These are phyloP conservation scores for Pollenia amentaria DNA, from an alignment of 2,888 invertebrate species.

Conservation along the genomic window DNA sequence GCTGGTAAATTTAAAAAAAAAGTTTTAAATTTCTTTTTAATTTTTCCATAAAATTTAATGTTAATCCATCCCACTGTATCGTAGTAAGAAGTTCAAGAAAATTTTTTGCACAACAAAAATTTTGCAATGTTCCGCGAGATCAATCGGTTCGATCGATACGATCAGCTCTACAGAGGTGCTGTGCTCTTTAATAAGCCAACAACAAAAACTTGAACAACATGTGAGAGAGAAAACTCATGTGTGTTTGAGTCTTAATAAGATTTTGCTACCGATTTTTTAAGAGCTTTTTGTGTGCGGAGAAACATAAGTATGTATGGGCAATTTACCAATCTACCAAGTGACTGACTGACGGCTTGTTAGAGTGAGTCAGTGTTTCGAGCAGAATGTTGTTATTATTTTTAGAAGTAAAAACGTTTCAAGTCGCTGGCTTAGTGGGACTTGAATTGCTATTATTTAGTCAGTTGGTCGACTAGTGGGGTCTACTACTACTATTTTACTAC, in stretches of 20 bases:
- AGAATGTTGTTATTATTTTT: conserved; percentile 28
- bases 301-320: conserved; percentile 26
- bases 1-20: no score
- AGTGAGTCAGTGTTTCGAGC: conserved; percentile 32
- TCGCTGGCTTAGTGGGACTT: not conserved
- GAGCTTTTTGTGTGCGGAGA: conserved; percentile 34
- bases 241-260: not conserved
- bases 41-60: not conserved
- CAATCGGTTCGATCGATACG: conserved; percentile 14
- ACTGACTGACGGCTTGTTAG: not conserved
- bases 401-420: conserved; percentile 11
- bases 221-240: not conserved
- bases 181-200: not conserved
- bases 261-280: conserved; percentile 47
- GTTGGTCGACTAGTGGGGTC: conserved; percentile 36
- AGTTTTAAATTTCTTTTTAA: not conserved
- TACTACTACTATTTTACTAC: not conserved
- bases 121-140: conserved; percentile 33
- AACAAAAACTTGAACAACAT: not conserved
- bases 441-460: not conserved
- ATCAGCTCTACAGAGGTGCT: not conserved
- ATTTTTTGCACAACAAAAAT: conserved; percentile 18
- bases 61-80: conserved; percentile 10
- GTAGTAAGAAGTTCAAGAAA: not conserved
- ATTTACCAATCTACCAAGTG: conserved; percentile 16